A percentile compares a stretch with the other conserved stretches of the same genome.
These are phyloP conservation scores for Drosophila sulfurigaster DNA, from an alignment of 1,140 invertebrate species.

Conservation along the genomic window DNA sequence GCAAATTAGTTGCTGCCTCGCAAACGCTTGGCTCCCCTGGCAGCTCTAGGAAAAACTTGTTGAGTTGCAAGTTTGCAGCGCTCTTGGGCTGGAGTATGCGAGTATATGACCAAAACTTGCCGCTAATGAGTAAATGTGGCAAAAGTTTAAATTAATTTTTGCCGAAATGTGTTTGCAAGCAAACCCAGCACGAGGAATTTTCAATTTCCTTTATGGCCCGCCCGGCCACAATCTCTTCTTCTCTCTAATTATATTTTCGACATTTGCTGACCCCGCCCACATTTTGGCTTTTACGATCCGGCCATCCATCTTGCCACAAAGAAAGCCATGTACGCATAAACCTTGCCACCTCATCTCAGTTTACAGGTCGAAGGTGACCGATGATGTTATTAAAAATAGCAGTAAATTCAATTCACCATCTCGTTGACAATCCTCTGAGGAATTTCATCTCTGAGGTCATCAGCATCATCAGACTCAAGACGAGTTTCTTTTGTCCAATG, in stretches of 20 bases:
- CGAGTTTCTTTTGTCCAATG: not conserved
- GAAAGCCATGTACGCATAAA: constrained; percentile 17
- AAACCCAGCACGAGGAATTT: constrained; percentile 36
- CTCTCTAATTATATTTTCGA: constrained; percentile 63
- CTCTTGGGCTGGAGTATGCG: constrained; percentile 17
- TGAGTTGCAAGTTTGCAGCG: constrained; percentile 62
- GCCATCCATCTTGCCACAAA: constrained; percentile 19
- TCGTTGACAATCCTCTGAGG: not conserved
- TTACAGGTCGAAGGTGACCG: constrained; percentile 29
- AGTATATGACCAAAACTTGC: constrained; percentile 62
- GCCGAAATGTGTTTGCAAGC: constrained; percentile 57
- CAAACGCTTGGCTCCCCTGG: not conserved
- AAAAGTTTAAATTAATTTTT: constrained; percentile 81
- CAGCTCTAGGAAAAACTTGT: constrained; percentile 59
- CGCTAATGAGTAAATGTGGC: constrained; percentile 80
- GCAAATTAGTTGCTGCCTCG: constrained; percentile 69
- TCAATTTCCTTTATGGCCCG: constrained; percentile 58
- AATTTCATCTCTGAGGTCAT: constrained; percentile 22
- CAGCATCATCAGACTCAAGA: constrained; percentile 3
- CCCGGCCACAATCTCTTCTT: not conserved
- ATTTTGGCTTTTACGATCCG: constrained; percentile 15
- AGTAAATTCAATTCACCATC: constrained; percentile 13
- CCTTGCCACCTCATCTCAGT: constrained; percentile 15
- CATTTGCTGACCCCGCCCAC: constrained; percentile 49
- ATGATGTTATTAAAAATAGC: constrained; percentile 11